A percentile compares a stretch with the other conserved stretches of the same genome.
phyloP scores from a whole-genome alignment of 1,140 invertebrate species.

The Druon quercuslanigerum region DNA sequence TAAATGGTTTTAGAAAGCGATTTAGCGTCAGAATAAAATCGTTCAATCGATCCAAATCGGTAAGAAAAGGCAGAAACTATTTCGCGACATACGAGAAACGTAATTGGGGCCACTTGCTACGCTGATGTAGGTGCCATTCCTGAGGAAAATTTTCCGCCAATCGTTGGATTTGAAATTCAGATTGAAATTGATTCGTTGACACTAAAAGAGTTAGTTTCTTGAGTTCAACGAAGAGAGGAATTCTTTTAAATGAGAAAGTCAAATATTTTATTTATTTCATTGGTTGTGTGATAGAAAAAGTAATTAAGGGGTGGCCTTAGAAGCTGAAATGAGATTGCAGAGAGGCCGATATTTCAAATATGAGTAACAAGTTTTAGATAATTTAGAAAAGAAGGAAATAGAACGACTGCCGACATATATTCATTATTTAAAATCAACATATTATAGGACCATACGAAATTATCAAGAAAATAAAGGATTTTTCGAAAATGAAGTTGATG shows the following conservation, averaged over 20 bases:
- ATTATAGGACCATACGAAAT: no score
- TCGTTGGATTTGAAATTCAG: constrained; percentile 39
- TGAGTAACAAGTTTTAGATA: no score
- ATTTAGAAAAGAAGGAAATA: no score
- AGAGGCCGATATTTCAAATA: no score
- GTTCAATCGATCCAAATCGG: background rate
- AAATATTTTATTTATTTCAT: background rate
- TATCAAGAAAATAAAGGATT: no score
- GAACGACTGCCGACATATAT: no score
- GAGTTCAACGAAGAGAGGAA: background rate
- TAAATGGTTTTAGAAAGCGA: constrained; percentile 37
- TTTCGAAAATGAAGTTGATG: no score
- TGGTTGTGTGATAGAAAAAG: no score
- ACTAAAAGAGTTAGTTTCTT: background rate
- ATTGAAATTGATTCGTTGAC: constrained; percentile 32
- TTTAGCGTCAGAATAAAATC: constrained; percentile 3
- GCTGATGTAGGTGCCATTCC: background rate
- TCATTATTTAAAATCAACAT: no score
- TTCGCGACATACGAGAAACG: constrained; percentile 3
- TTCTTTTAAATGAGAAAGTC: constrained; percentile 24
- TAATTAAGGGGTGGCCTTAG: no score
- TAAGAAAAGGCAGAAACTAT: constrained; percentile 36
- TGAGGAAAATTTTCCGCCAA: constrained; percentile 19
- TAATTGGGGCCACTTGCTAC: constrained; percentile 14
- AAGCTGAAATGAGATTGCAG: no score